These are phyloP conservation scores for Nemurella pictetii DNA, from an alignment of 2,888 invertebrate genomes.

Conservation along the genomic window DNA sequence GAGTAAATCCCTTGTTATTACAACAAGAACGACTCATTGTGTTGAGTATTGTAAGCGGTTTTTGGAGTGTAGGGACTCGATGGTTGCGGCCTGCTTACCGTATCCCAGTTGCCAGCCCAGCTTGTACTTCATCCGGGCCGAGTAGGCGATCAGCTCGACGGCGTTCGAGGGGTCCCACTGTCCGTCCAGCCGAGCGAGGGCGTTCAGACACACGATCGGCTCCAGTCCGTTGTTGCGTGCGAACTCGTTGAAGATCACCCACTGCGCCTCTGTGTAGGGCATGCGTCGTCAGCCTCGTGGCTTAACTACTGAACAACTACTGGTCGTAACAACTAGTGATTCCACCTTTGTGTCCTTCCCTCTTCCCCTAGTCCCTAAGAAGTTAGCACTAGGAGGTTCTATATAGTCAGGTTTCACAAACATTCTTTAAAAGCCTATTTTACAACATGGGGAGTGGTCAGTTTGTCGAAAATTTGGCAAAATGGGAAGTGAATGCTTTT, in stretches of 20 bases:
- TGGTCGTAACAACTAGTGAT: too few species aligned
- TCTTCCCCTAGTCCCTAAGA: too few species aligned
- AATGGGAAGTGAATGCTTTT: too few species aligned
- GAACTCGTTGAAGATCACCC: slow-evolving; percentile 51
- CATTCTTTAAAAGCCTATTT: too few species aligned
- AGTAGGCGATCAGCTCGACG: slow-evolving; percentile 64
- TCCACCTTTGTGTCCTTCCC: too few species aligned
- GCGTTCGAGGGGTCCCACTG: slow-evolving; percentile 72
- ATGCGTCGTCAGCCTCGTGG: too few species aligned
- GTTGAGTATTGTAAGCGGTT: neutral
- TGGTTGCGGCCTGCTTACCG: too few species aligned
- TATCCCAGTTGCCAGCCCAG: slow-evolving; percentile 76
- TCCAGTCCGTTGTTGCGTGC: slow-evolving; percentile 50
- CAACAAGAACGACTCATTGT: neutral
- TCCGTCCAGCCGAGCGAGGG: slow-evolving; percentile 40
- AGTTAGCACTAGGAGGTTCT: too few species aligned
- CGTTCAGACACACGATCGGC: slow-evolving; percentile 49
- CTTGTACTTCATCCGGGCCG: slow-evolving; percentile 64
- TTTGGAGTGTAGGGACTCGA: neutral
- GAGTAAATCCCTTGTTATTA: neutral
- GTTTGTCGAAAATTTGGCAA: too few species aligned
- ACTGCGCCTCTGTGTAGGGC: slow-evolving; percentile 48
- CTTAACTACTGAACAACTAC: too few species aligned
- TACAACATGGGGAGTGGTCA: too few species aligned
- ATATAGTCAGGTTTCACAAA: too few species aligned